Base-by-base conservation (phyloP, 30 jellyfish, hydroid and myxozoan species). In the Mastigias papua region DNA sequence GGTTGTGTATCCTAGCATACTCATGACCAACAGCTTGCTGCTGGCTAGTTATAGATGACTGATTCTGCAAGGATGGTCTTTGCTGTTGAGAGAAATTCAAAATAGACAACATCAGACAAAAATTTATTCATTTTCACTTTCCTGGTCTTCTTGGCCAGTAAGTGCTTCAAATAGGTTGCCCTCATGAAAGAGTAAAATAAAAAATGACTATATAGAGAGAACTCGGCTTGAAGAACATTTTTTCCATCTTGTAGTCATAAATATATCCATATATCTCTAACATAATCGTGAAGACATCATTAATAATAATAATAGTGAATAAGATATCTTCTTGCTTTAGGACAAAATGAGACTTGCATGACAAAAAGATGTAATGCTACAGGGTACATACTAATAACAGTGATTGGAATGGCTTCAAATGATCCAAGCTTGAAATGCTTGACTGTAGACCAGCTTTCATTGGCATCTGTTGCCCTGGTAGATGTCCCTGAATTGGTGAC, bases 11-110 rank as follows among this genome's bases (percentile, higher is more conserved):
- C 37, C 63, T 80, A 13, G 81, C 72, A 27, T 62, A 60, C 26
- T 80, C 90, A 66, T 80, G 90, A 19, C 90, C 90, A 1, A 32
- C 21, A 19, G 23, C 35, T 28, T 75, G 86, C 34, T 75, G 86
- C 34, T 75, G 86, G 32, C 60, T 9, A 1, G 74, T 0, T 25
- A 63, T 9, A 19, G 21, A 23, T 23, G 74, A 19, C 58, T 2
- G 74, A 2, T n/a, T n/a, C 42, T 63, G 74, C 42, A 73, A 25
- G 5, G 70, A 48, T 49, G 72, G 63, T 23, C 64, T 30, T 54
- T 29, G 35, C 4, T 42, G 13, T 42, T 42, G 54, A 42, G 13
- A 42, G 13, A 42, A 42, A 42, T 42, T 42, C 54, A 42, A 4
- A 42, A 42, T 42, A 15, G 13, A 42, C 13, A 42, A 42, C n/a